These are phyloP conservation scores for Plagodis dolabraria DNA, from an alignment of 2,888 invertebrate genomes.

Conservation along the genomic window DNA sequence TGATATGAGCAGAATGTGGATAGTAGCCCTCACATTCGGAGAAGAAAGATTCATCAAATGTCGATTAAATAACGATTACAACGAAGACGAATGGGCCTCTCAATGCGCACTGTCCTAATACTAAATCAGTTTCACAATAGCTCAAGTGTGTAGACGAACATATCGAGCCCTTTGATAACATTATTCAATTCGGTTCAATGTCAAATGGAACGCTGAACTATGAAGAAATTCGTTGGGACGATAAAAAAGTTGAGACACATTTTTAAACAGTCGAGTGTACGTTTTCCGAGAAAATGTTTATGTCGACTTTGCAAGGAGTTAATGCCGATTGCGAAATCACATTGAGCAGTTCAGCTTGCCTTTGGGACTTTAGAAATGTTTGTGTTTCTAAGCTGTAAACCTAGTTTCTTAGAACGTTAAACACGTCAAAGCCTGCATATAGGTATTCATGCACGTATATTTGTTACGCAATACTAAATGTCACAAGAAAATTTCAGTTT, in stretches of 20 bases:
- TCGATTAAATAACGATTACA: conserved; percentile 70
- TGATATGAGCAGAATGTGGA: conserved; percentile 55
- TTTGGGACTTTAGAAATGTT: conserved; percentile 76
- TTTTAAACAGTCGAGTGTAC: conserved; percentile 44
- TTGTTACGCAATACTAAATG: conserved; percentile 24
- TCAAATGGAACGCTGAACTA: conserved; percentile 63
- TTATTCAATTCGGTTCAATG: conserved; percentile 79
- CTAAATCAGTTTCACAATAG: conserved; percentile 63
- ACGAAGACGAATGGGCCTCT: conserved; percentile 53
- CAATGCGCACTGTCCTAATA: conserved; percentile 54
- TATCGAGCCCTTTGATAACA: conserved; percentile 72
- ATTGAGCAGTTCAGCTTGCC: conserved; percentile 53
- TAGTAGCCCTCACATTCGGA: conserved; percentile 54
- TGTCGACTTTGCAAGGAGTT: conserved; percentile 66
- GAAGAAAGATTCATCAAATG: conserved; percentile 67
- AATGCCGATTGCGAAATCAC: conserved; percentile 71
- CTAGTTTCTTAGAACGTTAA: conserved; percentile 65
- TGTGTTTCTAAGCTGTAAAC: conserved; percentile 76
- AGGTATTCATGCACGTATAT: conserved; percentile 7
- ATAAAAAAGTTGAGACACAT: conserved; percentile 55
- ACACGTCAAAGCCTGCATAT: conserved; percentile 22
- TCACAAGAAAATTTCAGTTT: conserved; percentile 13
- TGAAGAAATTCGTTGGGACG: conserved; percentile 70
- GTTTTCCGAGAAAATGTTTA: conserved; percentile 70
- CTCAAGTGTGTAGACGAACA: conserved; percentile 55